phyloP scores from a whole-genome alignment of 2,888 invertebrate genomes.

The Xestia ashworthii region DNA sequence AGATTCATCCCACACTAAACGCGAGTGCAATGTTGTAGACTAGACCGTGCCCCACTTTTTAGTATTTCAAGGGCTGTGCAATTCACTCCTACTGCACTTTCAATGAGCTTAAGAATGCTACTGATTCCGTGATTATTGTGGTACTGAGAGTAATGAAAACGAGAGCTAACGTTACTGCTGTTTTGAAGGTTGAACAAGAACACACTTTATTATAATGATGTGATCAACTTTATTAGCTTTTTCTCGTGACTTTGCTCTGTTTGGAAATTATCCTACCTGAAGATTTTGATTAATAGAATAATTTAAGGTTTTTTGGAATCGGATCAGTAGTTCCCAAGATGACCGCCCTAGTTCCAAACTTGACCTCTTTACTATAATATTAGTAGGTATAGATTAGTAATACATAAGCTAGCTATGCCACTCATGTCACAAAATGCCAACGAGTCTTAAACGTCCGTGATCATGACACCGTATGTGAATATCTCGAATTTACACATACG shows the following conservation, averaged over 20 bases:
- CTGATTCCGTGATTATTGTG: not conserved
- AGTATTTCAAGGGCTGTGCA: constrained; percentile 10
- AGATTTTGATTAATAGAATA: not conserved
- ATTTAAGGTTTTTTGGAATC: not conserved
- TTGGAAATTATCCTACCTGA: not conserved
- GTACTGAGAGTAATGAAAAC: not conserved
- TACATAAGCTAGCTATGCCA: constrained; percentile 9
- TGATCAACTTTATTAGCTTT: not conserved
- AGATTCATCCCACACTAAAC: not conserved
- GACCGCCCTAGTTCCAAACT: not conserved
- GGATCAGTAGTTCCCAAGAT: not conserved
- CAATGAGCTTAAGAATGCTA: constrained; percentile 4
- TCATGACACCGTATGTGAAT: constrained; percentile 31
- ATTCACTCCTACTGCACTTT: constrained; percentile 11
- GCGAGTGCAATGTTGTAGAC: not conserved
- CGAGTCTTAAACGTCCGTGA: constrained; percentile 27
- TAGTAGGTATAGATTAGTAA: not conserved
- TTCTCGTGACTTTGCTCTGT: not conserved
- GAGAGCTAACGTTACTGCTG: not conserved
- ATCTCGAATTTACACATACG: constrained; percentile 16
- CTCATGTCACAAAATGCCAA: constrained; percentile 1
- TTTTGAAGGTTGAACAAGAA: not conserved
- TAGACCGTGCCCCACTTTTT: constrained; percentile 16
- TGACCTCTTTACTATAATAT: not conserved
- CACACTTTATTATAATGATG: not conserved